These are phyloP conservation scores for Zaprionus inermis DNA, from an alignment of 1,140 invertebrate genomes.

Conservation along the genomic window DNA sequence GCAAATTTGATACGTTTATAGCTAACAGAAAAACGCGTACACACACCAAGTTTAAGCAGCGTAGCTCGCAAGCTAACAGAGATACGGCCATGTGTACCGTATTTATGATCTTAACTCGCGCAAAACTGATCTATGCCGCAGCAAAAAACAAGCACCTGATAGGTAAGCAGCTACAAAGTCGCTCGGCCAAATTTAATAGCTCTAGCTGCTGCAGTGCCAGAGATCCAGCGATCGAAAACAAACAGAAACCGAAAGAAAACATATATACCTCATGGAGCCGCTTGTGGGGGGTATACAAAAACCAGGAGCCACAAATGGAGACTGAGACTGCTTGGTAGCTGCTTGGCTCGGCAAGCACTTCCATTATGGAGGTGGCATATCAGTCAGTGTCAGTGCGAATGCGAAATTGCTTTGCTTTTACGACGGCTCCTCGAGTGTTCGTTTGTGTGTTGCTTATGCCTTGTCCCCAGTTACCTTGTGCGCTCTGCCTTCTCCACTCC, in stretches of 20 bases:
- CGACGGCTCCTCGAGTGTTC: conserved; percentile 39
- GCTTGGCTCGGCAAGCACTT: conserved; percentile 22
- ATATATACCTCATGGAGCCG: background rate
- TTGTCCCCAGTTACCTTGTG: background rate
- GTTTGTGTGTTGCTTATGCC: conserved; percentile 7
- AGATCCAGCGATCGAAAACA: background rate
- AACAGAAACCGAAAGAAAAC: background rate
- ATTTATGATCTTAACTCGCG: background rate
- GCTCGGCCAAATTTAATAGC: background rate
- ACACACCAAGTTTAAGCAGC: background rate
- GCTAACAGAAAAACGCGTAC: too few species aligned
- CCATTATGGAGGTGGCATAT: conserved; percentile 57
- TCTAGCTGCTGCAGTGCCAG: background rate
- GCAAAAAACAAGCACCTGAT: background rate
- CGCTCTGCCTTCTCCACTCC: background rate
- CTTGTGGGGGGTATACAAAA: conserved; percentile 6
- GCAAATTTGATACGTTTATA: too few species aligned
- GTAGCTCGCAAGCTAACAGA: background rate
- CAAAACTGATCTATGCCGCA: background rate
- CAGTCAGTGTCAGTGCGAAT: conserved; percentile 79
- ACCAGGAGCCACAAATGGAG: conserved; percentile 35
- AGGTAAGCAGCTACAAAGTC: background rate
- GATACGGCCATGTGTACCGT: background rate
- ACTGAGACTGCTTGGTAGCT: background rate
- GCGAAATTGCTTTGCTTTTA: conserved; percentile 80